Evolutionary conservation across 2,888 invertebrate genomes (phyloP), one percentile per base, ranked within the genome.

Genomic region (Melikaiella ostensackeni): DNA sequence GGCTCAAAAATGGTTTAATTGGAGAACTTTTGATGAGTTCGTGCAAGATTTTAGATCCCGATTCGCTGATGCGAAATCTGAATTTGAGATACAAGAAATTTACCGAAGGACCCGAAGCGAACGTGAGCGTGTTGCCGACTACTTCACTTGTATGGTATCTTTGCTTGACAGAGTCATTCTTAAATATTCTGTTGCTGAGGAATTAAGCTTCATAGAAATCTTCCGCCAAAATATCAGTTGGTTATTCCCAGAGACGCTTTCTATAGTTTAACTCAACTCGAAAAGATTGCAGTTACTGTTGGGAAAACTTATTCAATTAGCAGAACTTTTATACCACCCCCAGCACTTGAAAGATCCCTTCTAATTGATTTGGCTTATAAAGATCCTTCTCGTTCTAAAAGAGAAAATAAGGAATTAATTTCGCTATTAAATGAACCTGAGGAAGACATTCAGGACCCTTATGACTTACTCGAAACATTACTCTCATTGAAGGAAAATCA

Each of bases 181-280:
- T 13, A 64, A 1, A 24, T 42, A 38, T 1, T 21, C 38, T 13
- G 3, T 9, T 11, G 6, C n/a, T 13, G 64, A 64, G 21, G 24
- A 64, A 64, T 42, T 64, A 13, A 64, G 64, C 11, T 64, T 64
- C 64, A 42, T 42, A 21, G 64, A 1, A 64, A 64, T 11, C 35
- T 64, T 35, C 24, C 38, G n/a, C 64, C 64, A 11, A 38, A 21
- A 21, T 38, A 38, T 16, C 64, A 64, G 3, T 13, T 42, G 21
- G 64, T 42, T 1, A 42, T 64, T 24, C 42, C 42, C 1, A 3
- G 64, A 3, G 38, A 64, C 8, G 38, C 4, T 42, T 42, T 42
- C 38, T 6, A 5, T 3, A 64, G 24, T 16, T 21, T 64, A 4
- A 9, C 42, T 13, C 38, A 63, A 11, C 21, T 63, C 38, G 11